Evolutionary conservation across 2,888 invertebrate species (phyloP).

Genomic region (Drosophila macrothrix): DNA sequence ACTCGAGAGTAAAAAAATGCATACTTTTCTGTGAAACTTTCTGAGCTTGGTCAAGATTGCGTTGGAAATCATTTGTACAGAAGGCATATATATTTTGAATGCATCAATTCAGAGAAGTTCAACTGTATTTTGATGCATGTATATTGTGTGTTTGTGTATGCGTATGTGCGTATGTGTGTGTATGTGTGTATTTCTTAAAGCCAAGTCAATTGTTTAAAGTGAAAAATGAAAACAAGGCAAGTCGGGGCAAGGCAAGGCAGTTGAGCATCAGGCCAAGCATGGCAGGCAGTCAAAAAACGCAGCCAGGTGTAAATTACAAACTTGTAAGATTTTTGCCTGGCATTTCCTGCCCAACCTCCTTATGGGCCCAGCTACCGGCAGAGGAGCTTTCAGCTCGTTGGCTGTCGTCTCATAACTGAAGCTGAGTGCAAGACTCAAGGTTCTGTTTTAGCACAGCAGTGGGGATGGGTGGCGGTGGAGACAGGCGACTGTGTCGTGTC

Average conservation of each 20-base stretch:
- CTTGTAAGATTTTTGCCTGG: slow-evolving; percentile 69
- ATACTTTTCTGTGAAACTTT: not conserved
- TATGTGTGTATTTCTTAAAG: slow-evolving; percentile 23
- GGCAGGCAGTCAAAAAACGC: slow-evolving; percentile 48
- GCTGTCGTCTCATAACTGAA: slow-evolving; percentile 32
- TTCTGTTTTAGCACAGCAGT: slow-evolving; percentile 14
- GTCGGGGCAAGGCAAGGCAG: not conserved
- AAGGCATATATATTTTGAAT: not conserved
- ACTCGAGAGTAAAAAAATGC: not conserved
- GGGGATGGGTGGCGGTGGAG: not conserved
- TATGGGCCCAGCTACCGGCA: slow-evolving; percentile 7
- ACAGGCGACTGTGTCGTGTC: not conserved
- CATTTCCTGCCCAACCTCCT: slow-evolving; percentile 55
- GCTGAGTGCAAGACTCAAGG: slow-evolving; percentile 36
- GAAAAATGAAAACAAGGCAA: slow-evolving; percentile 7
- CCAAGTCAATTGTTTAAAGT: slow-evolving; percentile 22
- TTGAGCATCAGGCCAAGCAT: slow-evolving; percentile 23
- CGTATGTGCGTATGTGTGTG: not conserved
- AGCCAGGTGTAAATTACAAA: slow-evolving; percentile 80
- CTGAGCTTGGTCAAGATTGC: not conserved
- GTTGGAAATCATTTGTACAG: not conserved
- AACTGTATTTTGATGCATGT: not conserved
- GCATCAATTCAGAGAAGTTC: not conserved
- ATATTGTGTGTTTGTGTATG: not conserved
- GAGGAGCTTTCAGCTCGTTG: slow-evolving; percentile 36